Base-by-base conservation (phyloP, 2,797 vertebrate species). In the Odontamblyopus rebecca region DNA sequence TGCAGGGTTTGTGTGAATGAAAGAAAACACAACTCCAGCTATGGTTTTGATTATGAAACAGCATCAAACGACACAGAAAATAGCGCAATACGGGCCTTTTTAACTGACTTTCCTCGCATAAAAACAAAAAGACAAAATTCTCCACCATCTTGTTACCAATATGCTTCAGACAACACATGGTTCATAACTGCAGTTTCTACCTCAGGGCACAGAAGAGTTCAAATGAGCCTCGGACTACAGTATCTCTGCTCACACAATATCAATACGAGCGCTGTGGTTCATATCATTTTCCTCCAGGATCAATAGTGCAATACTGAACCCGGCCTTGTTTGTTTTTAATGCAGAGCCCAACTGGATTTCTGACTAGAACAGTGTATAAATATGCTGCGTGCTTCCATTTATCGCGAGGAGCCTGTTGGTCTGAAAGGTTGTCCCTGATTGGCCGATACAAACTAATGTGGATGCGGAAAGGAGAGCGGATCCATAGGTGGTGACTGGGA, bases 291-390 rank as follows among this genome's bases (percentile, higher is more conserved):
- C 29, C 50, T 12, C 27, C 16, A 27, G 2, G 29, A 67, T 53
- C 65, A 4, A 67, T 67, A 32, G 65, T 54, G 48, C 50, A 35
- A 67, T 67, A 67, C 53, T 18, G 35, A 67, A 18, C 59, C n/a
- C 61, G 50, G 73, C 48, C 57, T 35, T 51, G 41, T 41, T 69
- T 51, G 53, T 71, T 54, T 59, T 38, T 38, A 68, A 62, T 6
- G 59, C 72, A 69, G 13, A 5, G 51, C n/a, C 38, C 29, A 53
- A 68, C 54, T 69, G 68, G 56, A 50, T 35, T 29, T 71, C 48
- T 67, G 12, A 67, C 50, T 13, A 29, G 53, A 44, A n/a, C 27
- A 50, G 38, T 41, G n/a, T 9, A 15, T n/a, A 54, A 67, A 67
- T 32, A 53, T 32, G 61, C 15, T 32, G 62, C 11, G 30, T 51